Evolutionary conservation across 2,888 invertebrate species (phyloP).

Genomic region (Parnassius orleans): DNA sequence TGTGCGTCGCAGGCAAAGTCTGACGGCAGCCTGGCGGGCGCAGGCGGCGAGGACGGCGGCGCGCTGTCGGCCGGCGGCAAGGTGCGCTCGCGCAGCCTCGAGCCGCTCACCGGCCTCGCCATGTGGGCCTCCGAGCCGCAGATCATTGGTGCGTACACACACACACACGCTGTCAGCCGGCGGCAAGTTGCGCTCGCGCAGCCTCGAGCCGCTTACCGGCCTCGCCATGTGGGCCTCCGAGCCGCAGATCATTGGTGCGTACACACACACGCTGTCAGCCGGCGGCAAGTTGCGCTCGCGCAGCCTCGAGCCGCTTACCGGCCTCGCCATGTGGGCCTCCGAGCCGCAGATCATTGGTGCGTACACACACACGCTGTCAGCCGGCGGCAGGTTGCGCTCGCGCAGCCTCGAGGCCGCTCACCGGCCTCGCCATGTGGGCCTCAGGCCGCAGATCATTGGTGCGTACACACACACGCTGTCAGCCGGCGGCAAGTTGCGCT

Average conservation of each 20-base stretch:
- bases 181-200: too few relatives aligned
- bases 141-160: slow-evolving; percentile 83
- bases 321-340: slow-evolving; percentile 98
- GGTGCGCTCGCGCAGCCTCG: slow-evolving; percentile 91
- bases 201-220: too few relatives aligned
- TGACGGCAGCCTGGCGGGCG: slow-evolving; percentile 90
- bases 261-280: slow-evolving; percentile 35
- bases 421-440: slow-evolving; percentile 99
- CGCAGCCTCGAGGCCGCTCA: slow-evolving; percentile 98
- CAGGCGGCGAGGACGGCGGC: slow-evolving; percentile 77
- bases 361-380: slow-evolving; percentile 32
- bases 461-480: slow-evolving; percentile 32
- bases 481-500: slow-evolving; percentile 71
- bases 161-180: too few relatives aligned
- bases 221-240: too few relatives aligned
- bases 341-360: slow-evolving; percentile 94
- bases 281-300: slow-evolving; percentile 83
- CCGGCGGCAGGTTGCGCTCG: slow-evolving; percentile 78
- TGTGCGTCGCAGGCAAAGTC: slow-evolving; percentile 88
- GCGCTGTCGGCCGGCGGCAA: slow-evolving; percentile 50
- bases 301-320: slow-evolving; percentile 98
- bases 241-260: too few relatives aligned
- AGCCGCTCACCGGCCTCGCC: slow-evolving; percentile 97
- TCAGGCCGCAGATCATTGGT: slow-evolving; percentile 95
- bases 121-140: slow-evolving; percentile 99